Base-by-base conservation (phyloP, 2,888 invertebrate genomes). In the Cynaeus angustus region DNA sequence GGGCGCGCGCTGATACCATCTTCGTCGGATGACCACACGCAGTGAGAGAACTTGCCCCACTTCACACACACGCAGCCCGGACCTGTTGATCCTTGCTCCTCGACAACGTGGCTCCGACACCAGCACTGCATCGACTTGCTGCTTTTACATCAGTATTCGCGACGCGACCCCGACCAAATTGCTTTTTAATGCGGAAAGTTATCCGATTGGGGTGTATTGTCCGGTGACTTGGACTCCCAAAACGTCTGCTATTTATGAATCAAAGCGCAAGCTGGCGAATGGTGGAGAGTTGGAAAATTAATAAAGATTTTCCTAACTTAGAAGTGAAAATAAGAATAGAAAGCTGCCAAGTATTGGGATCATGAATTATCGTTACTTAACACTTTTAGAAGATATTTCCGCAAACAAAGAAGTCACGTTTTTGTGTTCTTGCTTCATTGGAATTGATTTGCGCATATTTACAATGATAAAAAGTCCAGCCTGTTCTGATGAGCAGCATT, bases 71-170 rank as follows among this genome's bases (percentile, higher is more conserved):
- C 52, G 28, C 38, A 52, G 46, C 58, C 37, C 33, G 28, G 53
- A 64, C 64, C 64, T 64, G 64, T 64, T 64, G 64, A 64, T 64
- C 64, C 64, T 64, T 43, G 28, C 52, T 38, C 58, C 16, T 59
- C 46, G 30, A 9, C 30, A 21, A 58, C 43, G 21, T 21, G 8
- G 6, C 33, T 16, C 41, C 41, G 26, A 38, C 41, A 33, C 33
- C 33, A n/a, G 2, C 21, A 21, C 37, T 8, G 38, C 56, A 41
- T 6, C 55, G 30, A 16, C 55, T n/a, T 10, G 37, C 55, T 4
- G 50, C 55, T 7, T 21, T 21, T 55, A 37, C 48, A 61, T 61
- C 48, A 61, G 38, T 50, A 61, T 61, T 61, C 61, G 61, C 12
- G 14, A 33, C 61, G 59, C 28, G 13, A 46, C 45, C 13, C 28